Evolutionary conservation across 2,113 vertebrate species (phyloP).

Genomic region (Notarius lentiginosus): DNA sequence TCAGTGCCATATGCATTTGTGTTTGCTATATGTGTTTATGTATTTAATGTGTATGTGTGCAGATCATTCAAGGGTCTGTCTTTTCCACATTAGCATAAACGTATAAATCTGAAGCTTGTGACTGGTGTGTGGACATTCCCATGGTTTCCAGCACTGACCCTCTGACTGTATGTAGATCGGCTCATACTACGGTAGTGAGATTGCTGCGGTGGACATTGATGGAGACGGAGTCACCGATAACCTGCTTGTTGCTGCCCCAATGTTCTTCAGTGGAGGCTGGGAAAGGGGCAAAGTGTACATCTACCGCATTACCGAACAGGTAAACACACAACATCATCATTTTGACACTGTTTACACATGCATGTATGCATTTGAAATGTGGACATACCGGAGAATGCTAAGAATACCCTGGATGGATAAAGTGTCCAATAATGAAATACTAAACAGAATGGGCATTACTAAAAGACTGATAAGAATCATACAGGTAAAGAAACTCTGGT

Average conservation of each 20-base stretch:
- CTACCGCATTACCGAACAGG: conserved; percentile 80
- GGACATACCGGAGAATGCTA: no score
- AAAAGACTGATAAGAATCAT: no score
- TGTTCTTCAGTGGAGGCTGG: conserved; percentile 90
- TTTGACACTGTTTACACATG: neutral
- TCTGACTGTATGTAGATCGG: conserved; percentile 80
- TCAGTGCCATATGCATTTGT: neutral
- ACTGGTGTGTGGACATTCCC: neutral
- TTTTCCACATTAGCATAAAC: neutral
- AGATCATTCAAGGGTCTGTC: neutral
- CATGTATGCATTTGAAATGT: no score
- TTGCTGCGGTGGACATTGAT: conserved; percentile 82
- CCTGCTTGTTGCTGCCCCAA: conserved; percentile 90
- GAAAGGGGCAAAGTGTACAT: conserved; percentile 90
- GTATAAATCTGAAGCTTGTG: neutral
- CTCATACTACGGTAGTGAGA: conserved; percentile 94
- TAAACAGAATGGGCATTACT: no score
- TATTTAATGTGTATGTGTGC: neutral
- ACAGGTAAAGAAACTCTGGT: no score
- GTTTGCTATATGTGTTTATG: neutral
- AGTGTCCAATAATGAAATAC: no score
- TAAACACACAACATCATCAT: conserved; percentile 31
- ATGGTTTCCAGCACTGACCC: neutral
- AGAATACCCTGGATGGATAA: no score
- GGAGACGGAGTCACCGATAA: conserved; percentile 83